Evolutionary conservation across 2,797 vertebrate genomes (phyloP), one percentile per base, ranked within the genome.

Genomic region (Carcharodon carcharias): DNA sequence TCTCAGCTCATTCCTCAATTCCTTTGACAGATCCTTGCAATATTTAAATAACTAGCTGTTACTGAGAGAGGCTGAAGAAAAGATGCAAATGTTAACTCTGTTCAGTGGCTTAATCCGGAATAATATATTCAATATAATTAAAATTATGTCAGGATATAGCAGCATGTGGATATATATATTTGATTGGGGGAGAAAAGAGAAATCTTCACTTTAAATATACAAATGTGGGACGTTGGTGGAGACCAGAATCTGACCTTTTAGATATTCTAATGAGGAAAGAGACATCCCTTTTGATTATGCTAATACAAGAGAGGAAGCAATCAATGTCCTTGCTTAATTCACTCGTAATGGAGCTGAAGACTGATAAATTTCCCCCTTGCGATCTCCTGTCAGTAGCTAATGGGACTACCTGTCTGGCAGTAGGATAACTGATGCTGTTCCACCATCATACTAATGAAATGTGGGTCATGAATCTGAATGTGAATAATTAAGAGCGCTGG

Each of bases 281-380:
- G 40, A 93, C n/a, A 18, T 65, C n/a, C 56, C 40, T 67, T 65
- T 45, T 28, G 61, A 67, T 40, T 40, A 65, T 26, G 82, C 40
- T 85, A 85, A 85, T 50, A 9, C 1, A 26, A 45, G 61, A 65
- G 89, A 65, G 89, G 58, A 92, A n/a, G 91, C 61, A 67, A 23
- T 93, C n/a, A 93, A 67, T 93, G 45, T 93, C 63, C 63, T 45
- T 18, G 91, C 93, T 93, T 93, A 93, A 93, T 67, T 93, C 61
- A 45, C 35, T 63, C 63, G 11, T 93, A 93, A 93, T 93, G n/a
- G 63, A 67, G n/a, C n/a, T 45, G n/a, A 93, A 23, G 21, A 63
- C 61, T 93, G 63, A 93, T 93, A 93, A 63, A 93, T 65, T 67
- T 23, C 61, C 91, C 91, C 91, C 31, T 7, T 93, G 91, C 18